Percentiles rank a stretch among this genome's conserved stretches.
phyloP scores from a whole-genome alignment of 2,113 vertebrate species.

The Pica pica region DNA sequence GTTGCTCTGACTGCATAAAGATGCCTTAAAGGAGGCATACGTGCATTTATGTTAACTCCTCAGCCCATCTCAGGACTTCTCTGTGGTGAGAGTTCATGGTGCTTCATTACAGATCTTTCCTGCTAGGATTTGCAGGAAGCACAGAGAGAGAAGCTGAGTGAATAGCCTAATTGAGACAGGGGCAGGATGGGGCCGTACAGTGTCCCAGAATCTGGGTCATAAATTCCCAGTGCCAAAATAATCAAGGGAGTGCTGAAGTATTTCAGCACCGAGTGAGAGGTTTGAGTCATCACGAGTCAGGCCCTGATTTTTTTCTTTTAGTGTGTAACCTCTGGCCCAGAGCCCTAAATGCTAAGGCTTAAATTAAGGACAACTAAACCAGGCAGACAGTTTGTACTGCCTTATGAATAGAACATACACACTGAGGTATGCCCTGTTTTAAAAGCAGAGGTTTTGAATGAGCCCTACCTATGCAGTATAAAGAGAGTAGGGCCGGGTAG shows the following conservation, averaged over 20 bases:
- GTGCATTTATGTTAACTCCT: not conserved
- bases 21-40: not conserved
- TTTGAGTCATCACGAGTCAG: constrained; percentile 9
- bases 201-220: constrained; percentile 34
- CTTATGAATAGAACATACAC: not conserved
- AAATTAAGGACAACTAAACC: not conserved
- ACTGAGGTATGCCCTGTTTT: not conserved
- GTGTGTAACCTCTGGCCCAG: constrained; percentile 31
- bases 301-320: constrained; percentile 10
- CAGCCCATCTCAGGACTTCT: not conserved
- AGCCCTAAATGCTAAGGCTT: not conserved
- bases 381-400: not conserved
- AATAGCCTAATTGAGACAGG: constrained; percentile 12
- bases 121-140: not conserved
- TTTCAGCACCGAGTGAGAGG: not conserved
- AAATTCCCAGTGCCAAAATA: constrained; percentile 26
- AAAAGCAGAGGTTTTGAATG: not conserved
- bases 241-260: not conserved
- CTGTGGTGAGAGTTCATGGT: not conserved
- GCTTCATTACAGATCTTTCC: not conserved
- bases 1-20: not conserved
- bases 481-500: not conserved
- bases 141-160: not conserved
- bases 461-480: not conserved
- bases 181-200: not conserved